These are phyloP conservation scores for Acropternis orthonyx DNA, from an alignment of 2,797 vertebrate species.

Conservation along the genomic window DNA sequence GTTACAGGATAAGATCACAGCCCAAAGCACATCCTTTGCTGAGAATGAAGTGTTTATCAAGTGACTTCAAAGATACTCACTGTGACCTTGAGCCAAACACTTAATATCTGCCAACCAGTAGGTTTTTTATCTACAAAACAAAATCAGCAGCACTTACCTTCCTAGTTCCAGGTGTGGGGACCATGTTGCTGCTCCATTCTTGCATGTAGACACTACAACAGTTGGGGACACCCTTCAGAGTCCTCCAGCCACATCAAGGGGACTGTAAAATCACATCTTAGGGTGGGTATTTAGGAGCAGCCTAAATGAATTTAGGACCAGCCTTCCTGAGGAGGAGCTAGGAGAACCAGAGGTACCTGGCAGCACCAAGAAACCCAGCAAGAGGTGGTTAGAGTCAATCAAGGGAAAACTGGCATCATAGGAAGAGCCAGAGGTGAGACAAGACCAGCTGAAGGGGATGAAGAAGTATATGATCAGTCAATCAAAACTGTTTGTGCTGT, in stretches of 20 bases:
- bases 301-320: not conserved
- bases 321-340: not conserved
- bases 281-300: not conserved
- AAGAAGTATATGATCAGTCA: not conserved
- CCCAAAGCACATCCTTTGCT: not conserved
- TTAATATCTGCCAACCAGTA: not conserved
- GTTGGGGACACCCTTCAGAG: not conserved
- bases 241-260: not conserved
- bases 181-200: not conserved
- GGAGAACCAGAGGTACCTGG: not conserved
- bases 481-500: not conserved
- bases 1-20: constrained; percentile 20
- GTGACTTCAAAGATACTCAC: not conserved
- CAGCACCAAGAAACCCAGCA: not conserved
- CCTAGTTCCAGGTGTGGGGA: rapidly evolving
- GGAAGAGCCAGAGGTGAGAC: not conserved
- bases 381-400: rapidly evolving
- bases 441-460: not conserved
- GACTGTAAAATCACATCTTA: not conserved
- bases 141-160: not conserved
- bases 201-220: rapidly evolving
- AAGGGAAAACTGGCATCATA: not conserved
- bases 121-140: not conserved
- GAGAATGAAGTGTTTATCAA: constrained; percentile 2
- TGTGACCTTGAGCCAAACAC: not conserved